Evolutionary conservation across 1,140 invertebrate species (phyloP).

Genomic region (Halictus rubicundus): DNA sequence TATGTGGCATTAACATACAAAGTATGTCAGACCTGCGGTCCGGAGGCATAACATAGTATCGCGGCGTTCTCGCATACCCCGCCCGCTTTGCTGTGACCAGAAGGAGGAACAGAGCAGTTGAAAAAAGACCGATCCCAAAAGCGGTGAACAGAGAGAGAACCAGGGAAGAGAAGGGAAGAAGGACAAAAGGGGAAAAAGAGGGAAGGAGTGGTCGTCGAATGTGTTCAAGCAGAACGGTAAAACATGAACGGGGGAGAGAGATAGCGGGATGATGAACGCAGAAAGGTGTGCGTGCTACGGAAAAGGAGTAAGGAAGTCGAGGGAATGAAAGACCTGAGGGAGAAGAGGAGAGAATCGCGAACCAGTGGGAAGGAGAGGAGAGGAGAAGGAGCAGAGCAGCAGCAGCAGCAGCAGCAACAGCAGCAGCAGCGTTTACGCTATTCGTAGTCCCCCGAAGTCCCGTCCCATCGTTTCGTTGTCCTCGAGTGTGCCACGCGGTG

Average conservation of each 20-base stretch:
- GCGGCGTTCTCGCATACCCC: constrained; percentile 70
- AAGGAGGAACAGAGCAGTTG: constrained; percentile 30
- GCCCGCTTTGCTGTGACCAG: constrained; percentile 52
- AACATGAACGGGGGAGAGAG: constrained; percentile 17
- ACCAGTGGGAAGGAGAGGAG: constrained; percentile 45
- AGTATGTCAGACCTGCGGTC: constrained; percentile 79
- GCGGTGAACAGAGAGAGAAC: constrained; percentile 3
- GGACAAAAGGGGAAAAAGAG: constrained; percentile 23
- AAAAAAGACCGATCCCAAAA: constrained; percentile 39
- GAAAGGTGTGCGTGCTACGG: constrained; percentile 50
- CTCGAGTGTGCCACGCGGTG: constrained; percentile 72
- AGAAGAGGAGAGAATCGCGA: constrained; percentile 34
- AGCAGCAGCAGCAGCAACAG: too few relatives aligned
- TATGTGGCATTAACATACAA: constrained; percentile 81
- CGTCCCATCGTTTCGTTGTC: constrained; percentile 63
- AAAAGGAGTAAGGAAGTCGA: constrained; percentile 31
- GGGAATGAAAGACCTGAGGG: constrained; percentile 12
- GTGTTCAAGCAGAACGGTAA: constrained; percentile 31
- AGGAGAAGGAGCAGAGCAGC: too few relatives aligned
- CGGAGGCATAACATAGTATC: constrained; percentile 78
- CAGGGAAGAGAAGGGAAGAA: constrained; percentile 1
- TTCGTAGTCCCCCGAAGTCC: constrained; percentile 62
- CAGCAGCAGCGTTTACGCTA: constrained; percentile 64
- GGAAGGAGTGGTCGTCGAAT: constrained; percentile 16
- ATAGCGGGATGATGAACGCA: constrained; percentile 54